Base-by-base conservation (phyloP, 2,888 invertebrate genomes). In the Amiota minor region DNA sequence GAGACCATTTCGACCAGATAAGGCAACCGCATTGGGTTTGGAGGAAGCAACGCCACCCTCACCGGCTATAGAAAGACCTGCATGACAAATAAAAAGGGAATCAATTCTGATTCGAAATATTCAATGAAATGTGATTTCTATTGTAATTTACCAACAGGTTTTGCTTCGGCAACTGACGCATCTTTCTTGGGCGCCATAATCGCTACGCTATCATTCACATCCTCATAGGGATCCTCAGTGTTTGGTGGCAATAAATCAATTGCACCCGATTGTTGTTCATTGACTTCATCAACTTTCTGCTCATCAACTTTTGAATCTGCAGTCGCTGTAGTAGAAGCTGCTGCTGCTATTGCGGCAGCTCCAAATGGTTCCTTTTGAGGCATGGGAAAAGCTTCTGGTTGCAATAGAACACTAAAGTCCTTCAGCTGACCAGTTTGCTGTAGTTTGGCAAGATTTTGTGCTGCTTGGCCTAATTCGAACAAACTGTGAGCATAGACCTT, bases 141-240 rank as follows among this genome's bases (percentile, higher is more conserved):
- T 56, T 74, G 65, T 65, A 6, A 86, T 91, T 89, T 80, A 91
- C 94, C 95, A 62, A 94, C 91, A 72, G 95, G 95, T 81, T 93
- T 94, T 0, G 95, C 94, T 89, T 95, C 95, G 35, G 95, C 95
- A 16, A 95, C 92, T 0, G 93, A 92, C 14, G 92, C 92, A 75
- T 92, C 92, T 73, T 91, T 91, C 14, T 92, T 91, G 2, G 92
- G 92, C 4, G 91, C 89, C 76, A 91, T 91, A 20, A 93, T 89
- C 23, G 91, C 88, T 0, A 91, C 89, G 14, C 88, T 86, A 69
- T 90, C 90, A 16, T 84, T 82, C 10, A 87, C 86, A 77, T 90
- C 89, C 75, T 89, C 89, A 72, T 88, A 88, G 62, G 88, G 88
- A 76, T 89, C 89, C 79, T 86, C 87, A 23, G 65, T 75, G 71